A percentile compares a stretch with the other conserved stretches of the same genome.
Evolutionary conservation across 2,113 vertebrate genomes (phyloP).

Genomic region (Girardinichthys multiradiatus): DNA sequence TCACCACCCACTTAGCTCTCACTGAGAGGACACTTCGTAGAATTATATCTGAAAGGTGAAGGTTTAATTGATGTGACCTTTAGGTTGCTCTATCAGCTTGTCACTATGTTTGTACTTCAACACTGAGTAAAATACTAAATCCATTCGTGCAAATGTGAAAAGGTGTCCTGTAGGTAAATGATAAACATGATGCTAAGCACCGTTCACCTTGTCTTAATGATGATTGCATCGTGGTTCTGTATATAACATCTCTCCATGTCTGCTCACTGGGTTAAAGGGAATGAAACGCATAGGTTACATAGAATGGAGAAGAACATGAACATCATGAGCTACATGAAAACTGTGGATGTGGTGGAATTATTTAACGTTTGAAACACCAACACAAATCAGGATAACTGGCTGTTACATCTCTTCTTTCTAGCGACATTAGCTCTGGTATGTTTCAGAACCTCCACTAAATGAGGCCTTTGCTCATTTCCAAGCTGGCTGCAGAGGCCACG

Average conservation of each 20-base stretch:
- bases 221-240: not conserved
- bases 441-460: slow-evolving; percentile 49
- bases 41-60: slow-evolving; percentile 62
- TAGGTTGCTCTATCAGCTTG: slow-evolving; percentile 25
- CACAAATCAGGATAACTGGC: slow-evolving; percentile 35
- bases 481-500: slow-evolving; percentile 50
- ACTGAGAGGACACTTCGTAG: slow-evolving; percentile 35
- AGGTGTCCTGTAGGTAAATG: not conserved
- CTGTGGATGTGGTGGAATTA: slow-evolving; percentile 39
- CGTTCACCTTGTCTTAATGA: not conserved
- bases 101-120: slow-evolving; percentile 28
- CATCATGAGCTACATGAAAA: slow-evolving; percentile 42
- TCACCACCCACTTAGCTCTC: slow-evolving; percentile 54
- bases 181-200: not conserved
- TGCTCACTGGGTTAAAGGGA: slow-evolving; percentile 25
- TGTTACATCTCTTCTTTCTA: slow-evolving; percentile 50
- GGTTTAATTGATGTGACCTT: slow-evolving; percentile 59
- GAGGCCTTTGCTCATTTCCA: slow-evolving; percentile 49
- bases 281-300: slow-evolving; percentile 52
- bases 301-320: slow-evolving; percentile 33
- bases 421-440: slow-evolving; percentile 68
- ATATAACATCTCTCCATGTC: not conserved
- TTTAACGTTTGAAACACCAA: slow-evolving; percentile 54
- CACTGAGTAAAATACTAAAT: not conserved
- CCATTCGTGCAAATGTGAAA: not conserved